phyloP scores from a whole-genome alignment of 1,140 invertebrate species.

The Hyposmocoma kahamanoa region DNA sequence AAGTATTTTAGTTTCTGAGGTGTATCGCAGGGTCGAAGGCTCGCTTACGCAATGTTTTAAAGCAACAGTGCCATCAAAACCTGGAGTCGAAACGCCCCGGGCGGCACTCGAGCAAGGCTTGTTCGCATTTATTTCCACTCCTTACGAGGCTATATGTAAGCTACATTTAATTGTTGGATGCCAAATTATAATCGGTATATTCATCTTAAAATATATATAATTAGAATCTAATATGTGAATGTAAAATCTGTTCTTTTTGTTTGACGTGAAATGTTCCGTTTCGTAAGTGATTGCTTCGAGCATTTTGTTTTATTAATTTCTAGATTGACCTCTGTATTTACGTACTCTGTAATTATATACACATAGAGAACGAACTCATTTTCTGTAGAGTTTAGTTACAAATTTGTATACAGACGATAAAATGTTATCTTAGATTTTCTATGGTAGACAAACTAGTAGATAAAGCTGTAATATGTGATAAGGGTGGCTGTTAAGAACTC shows the following conservation, averaged over 20 bases:
- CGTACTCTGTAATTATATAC: too few relatives aligned
- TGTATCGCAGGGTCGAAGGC: too few relatives aligned
- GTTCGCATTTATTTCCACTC: conserved; percentile 54
- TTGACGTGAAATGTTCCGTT: conserved; percentile 43
- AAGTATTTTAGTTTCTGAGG: too few relatives aligned
- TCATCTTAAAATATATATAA: conserved; percentile 14
- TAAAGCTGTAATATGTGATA: conserved; percentile 66
- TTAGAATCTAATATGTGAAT: too few relatives aligned
- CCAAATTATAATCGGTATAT: conserved; percentile 57
- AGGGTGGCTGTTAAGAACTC: conserved; percentile 65
- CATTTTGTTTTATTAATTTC: conserved; percentile 34
- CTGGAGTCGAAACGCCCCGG: conserved; percentile 6
- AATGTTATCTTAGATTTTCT: conserved; percentile 69
- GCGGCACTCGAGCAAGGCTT: conserved; percentile 37
- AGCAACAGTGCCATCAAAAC: too few relatives aligned
- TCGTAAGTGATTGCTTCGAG: conserved; percentile 47
- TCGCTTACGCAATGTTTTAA: too few relatives aligned
- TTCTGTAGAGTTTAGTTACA: conserved; percentile 57
- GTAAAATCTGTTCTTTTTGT: conserved; percentile 24
- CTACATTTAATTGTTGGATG: conserved; percentile 52
- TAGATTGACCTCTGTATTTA: conserved; percentile 51
- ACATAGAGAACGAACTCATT: conserved; percentile 44
- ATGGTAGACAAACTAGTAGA: conserved; percentile 57
- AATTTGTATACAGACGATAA: conserved; percentile 57
- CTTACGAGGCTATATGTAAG: conserved; percentile 38